Evolutionary conservation across 2,888 invertebrate genomes (phyloP).

Genomic region (Tetragnatha montana): DNA sequence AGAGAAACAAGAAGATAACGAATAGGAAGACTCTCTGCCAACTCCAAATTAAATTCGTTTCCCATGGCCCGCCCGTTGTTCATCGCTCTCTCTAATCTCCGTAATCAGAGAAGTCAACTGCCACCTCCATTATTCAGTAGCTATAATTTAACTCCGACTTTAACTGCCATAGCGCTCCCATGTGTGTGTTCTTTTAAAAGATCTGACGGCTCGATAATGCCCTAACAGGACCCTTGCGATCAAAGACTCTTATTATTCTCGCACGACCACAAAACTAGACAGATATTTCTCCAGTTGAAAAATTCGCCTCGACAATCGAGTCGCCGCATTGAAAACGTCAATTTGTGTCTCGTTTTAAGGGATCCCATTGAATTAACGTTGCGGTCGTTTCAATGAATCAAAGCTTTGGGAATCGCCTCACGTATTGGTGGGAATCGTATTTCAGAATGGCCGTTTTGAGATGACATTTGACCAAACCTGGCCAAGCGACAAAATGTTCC

Average conservation of each 20-base stretch:
- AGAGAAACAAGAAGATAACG: neutral
- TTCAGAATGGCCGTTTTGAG: neutral
- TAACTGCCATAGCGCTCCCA: slow-evolving; percentile 10
- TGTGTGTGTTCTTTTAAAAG: neutral
- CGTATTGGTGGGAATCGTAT: neutral
- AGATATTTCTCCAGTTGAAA: neutral
- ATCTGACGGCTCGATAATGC: neutral
- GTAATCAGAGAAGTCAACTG: slow-evolving; percentile 9
- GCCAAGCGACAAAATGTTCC: neutral
- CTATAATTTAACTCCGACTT: slow-evolving; percentile 20
- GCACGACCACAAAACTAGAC: neutral
- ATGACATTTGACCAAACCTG: neutral
- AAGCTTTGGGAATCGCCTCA: neutral
- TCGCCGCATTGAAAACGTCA: neutral
- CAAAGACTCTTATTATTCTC: neutral
- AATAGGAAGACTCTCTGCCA: neutral
- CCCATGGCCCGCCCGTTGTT: slow-evolving; percentile 11
- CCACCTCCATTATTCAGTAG: slow-evolving; percentile 27
- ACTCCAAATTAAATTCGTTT: slow-evolving; percentile 20
- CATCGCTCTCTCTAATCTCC: neutral
- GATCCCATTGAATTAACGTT: neutral
- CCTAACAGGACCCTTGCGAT: neutral
- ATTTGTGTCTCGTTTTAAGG: neutral
- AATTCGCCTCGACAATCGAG: neutral
- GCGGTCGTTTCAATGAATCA: neutral